These are phyloP conservation scores for Nemoura dubitans DNA, from an alignment of 2,888 invertebrate species.

Conservation along the genomic window DNA sequence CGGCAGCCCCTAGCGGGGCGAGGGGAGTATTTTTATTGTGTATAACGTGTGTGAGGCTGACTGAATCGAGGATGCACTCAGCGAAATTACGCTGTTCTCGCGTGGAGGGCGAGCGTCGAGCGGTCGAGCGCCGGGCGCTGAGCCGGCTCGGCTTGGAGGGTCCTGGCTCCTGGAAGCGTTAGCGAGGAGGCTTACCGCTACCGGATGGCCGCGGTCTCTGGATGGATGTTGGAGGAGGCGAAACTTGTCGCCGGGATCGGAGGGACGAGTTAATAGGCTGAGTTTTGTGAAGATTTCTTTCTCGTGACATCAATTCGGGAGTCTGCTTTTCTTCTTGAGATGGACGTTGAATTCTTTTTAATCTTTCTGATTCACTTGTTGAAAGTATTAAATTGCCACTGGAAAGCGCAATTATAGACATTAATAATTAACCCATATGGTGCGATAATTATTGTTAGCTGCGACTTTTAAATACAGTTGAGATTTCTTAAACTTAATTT, in stretches of 20 bases:
- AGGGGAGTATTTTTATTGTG: constrained; percentile 55
- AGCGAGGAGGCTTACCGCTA: not conserved
- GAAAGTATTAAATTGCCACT: too few relatives aligned
- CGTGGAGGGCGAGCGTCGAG: too few relatives aligned
- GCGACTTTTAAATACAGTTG: too few relatives aligned
- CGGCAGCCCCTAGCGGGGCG: constrained; percentile 22
- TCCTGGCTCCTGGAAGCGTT: not conserved
- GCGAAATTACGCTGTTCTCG: constrained; percentile 57
- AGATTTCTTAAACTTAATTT: too few relatives aligned
- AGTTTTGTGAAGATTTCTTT: not conserved
- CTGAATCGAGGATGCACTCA: constrained; percentile 60
- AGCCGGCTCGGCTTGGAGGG: too few relatives aligned
- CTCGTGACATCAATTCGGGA: not conserved
- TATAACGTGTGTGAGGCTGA: constrained; percentile 53
- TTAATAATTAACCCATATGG: too few relatives aligned
- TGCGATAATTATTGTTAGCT: too few relatives aligned
- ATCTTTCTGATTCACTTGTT: too few relatives aligned
- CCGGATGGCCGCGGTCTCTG: not conserved
- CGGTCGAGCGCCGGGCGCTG: too few relatives aligned
- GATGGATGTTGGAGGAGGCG: constrained; percentile 42
- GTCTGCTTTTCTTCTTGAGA: not conserved
- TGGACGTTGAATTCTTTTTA: not conserved
- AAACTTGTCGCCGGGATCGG: not conserved
- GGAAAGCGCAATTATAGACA: too few relatives aligned
- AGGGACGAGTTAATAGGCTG: not conserved